Percentiles rank a stretch among this genome's conserved stretches.
These are phyloP conservation scores for Argyrosomus japonicus DNA, from an alignment of 2,113 vertebrate genomes.

Conservation along the genomic window DNA sequence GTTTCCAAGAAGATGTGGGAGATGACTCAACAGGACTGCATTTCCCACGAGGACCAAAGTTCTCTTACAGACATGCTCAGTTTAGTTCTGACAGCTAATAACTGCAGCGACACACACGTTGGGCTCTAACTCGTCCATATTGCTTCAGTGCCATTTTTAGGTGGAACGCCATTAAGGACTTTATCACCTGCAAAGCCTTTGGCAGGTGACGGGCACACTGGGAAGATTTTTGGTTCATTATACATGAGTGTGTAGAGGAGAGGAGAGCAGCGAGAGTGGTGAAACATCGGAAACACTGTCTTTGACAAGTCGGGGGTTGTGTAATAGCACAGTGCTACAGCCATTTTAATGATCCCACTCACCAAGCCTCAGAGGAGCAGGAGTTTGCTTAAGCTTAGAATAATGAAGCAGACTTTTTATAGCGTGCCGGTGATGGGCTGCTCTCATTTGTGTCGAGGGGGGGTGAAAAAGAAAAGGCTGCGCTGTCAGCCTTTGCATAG, in stretches of 20 bases:
- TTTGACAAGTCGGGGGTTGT: slow-evolving; percentile 64
- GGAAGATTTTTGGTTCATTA: slow-evolving; percentile 58
- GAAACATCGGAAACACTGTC: slow-evolving; percentile 57
- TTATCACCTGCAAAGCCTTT: slow-evolving; percentile 32
- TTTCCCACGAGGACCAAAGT: not conserved
- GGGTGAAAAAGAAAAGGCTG: slow-evolving; percentile 42
- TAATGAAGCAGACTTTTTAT: slow-evolving; percentile 77
- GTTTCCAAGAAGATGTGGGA: slow-evolving; percentile 5
- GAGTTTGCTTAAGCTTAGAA: slow-evolving; percentile 71
- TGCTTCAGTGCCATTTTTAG: slow-evolving; percentile 49
- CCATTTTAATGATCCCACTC: slow-evolving; percentile 77
- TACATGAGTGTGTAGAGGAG: slow-evolving; percentile 37
- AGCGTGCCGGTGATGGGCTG: slow-evolving; percentile 54
- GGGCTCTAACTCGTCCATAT: not conserved
- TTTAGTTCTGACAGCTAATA: slow-evolving; percentile 13
- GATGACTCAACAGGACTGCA: slow-evolving; percentile 39
- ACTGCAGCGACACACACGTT: not conserved
- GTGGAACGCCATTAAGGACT: slow-evolving; percentile 18
- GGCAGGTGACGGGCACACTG: slow-evolving; percentile 51
- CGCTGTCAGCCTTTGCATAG: slow-evolving; percentile 29
- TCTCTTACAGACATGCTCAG: slow-evolving; percentile 25
- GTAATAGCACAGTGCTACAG: slow-evolving; percentile 60
- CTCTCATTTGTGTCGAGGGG: slow-evolving; percentile 55
- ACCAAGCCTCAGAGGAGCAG: slow-evolving; percentile 70
- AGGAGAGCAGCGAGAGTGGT: slow-evolving; percentile 35